phyloP scores from a whole-genome alignment of 2,888 invertebrate genomes.

The Cataglyphis livida region DNA sequence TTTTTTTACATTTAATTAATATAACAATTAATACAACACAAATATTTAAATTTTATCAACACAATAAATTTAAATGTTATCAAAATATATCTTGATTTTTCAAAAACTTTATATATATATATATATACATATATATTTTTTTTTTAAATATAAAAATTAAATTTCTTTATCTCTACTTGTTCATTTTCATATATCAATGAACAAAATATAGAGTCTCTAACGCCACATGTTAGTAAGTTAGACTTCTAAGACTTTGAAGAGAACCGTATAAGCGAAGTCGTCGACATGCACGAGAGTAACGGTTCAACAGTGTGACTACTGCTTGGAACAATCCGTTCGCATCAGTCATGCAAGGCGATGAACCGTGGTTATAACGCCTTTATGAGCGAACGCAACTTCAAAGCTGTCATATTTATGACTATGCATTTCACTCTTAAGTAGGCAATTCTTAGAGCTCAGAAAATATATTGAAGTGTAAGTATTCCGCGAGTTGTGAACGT shows the following conservation, averaged over 20 bases:
- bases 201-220: background rate
- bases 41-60: background rate
- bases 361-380: constrained; percentile 35
- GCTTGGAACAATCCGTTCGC: constrained; percentile 40
- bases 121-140: background rate
- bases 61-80: background rate
- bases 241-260: constrained; percentile 8
- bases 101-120: background rate
- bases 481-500: constrained; percentile 10
- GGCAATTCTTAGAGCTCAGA: constrained; percentile 9
- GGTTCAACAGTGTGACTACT: constrained; percentile 41
- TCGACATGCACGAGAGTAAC: constrained; percentile 39
- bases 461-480: constrained; percentile 23
- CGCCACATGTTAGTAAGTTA: background rate
- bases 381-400: constrained; percentile 27
- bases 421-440: constrained; percentile 35
- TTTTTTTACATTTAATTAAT: background rate
- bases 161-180: background rate
- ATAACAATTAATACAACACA: background rate
- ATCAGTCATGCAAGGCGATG: constrained; percentile 47
- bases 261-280: background rate
- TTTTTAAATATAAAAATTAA: background rate
- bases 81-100: background rate
- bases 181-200: background rate
- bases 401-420: constrained; percentile 44